Evolutionary conservation across 1,140 invertebrate species (phyloP).

Genomic region (Listronotus bonariensis): DNA sequence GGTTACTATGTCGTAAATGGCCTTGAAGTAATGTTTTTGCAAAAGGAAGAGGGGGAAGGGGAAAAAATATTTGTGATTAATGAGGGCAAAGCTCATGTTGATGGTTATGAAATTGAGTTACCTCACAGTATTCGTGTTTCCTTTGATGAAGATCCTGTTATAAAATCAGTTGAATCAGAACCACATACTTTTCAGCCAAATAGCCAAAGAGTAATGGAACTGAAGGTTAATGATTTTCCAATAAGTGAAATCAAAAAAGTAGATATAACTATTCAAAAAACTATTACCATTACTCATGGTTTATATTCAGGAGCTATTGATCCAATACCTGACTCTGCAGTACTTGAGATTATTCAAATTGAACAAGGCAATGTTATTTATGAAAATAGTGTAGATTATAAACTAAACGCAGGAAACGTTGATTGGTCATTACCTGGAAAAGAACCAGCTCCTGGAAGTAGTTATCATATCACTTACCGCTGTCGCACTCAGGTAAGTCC

Average conservation of each 20-base stretch:
- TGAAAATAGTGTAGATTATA: neutral
- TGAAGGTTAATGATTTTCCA: conserved; percentile 4
- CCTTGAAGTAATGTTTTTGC: conserved; percentile 3
- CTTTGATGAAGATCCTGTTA: conserved; percentile 2
- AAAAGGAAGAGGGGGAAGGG: neutral
- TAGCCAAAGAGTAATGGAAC: conserved; percentile 8
- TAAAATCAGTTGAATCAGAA: neutral
- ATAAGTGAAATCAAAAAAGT: conserved; percentile 1
- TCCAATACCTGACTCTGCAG: conserved; percentile 7
- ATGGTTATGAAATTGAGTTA: neutral
- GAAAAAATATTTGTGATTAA: conserved; percentile 3
- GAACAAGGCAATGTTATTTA: conserved; percentile 1
- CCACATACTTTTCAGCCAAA: neutral
- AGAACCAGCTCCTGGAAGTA: neutral
- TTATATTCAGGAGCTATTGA: conserved; percentile 3
- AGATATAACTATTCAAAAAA: conserved; percentile 8
- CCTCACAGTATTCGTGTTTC: neutral
- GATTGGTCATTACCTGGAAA: conserved; percentile 5
- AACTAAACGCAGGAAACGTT: too few species aligned
- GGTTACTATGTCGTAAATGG: neutral
- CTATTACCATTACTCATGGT: neutral
- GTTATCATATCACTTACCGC: neutral
- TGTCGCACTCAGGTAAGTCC: conserved; percentile 3
- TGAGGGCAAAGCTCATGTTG: conserved; percentile 8
- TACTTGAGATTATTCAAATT: conserved; percentile 1